phyloP scores from a whole-genome alignment of 2,113 vertebrate species.

The Barnardius zonarius region DNA sequence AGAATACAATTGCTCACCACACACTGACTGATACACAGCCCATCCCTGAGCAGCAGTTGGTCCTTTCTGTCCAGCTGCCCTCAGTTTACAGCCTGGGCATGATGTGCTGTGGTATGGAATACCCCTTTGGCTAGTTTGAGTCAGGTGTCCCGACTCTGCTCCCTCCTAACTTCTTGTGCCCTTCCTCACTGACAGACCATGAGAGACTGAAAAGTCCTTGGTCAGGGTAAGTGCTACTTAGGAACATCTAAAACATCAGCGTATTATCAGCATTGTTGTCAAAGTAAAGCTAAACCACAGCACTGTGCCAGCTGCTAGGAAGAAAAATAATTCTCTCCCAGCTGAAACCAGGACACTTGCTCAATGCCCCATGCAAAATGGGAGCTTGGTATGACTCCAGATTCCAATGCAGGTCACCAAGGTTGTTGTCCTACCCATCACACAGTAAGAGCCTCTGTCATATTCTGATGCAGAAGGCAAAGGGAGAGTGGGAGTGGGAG shows the following conservation, averaged over 20 bases:
- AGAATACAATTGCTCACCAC: neutral
- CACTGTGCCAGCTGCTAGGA: neutral
- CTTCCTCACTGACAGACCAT: neutral
- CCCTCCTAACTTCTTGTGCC: neutral
- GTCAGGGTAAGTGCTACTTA: neutral
- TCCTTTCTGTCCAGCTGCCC: neutral
- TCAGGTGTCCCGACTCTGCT: neutral
- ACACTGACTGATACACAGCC: neutral
- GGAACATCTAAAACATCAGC: neutral
- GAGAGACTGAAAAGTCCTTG: neutral
- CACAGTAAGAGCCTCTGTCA: neutral
- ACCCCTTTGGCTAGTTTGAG: neutral
- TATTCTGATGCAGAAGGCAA: neutral
- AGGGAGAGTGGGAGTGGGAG: neutral
- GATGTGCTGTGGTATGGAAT: neutral
- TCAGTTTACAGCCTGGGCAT: neutral
- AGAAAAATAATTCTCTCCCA: neutral
- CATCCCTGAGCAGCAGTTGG: neutral
- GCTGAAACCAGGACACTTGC: neutral
- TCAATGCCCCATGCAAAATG: neutral
- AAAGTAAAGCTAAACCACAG: neutral
- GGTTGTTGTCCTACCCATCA: neutral
- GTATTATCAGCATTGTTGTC: neutral
- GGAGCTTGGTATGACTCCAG: neutral
- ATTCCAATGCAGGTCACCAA: neutral